Evolutionary conservation across 2,113 vertebrate genomes (phyloP).

Genomic region (Cottus gobio): DNA sequence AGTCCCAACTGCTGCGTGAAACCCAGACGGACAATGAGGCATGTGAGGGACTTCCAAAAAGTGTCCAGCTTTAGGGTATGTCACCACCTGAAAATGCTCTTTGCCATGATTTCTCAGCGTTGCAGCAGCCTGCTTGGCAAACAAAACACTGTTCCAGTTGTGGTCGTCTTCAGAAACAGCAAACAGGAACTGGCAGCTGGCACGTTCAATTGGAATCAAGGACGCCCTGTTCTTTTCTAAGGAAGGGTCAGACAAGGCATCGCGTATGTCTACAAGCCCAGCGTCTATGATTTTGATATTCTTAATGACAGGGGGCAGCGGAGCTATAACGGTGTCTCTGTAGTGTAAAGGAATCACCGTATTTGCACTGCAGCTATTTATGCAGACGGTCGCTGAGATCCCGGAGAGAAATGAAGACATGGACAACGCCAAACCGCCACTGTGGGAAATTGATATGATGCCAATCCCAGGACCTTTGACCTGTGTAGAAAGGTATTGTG

Average conservation of each 20-base stretch:
- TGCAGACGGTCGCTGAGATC: constrained; percentile 84
- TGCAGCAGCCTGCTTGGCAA: constrained; percentile 80
- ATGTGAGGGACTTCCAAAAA: constrained; percentile 90
- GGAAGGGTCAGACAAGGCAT: constrained; percentile 78
- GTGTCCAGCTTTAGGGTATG: constrained; percentile 90
- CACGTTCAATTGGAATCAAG: constrained; percentile 88
- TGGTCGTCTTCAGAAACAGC: constrained; percentile 88
- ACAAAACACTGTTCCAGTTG: constrained; percentile 90
- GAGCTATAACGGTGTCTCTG: constrained; percentile 79
- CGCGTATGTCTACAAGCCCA: constrained; percentile 80
- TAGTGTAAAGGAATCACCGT: constrained; percentile 78
- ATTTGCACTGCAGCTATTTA: constrained; percentile 87
- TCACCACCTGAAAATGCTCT: constrained; percentile 82
- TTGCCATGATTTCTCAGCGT: constrained; percentile 84
- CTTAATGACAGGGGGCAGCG: constrained; percentile 43
- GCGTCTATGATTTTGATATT: constrained; percentile 68
- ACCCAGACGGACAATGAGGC: constrained; percentile 83
- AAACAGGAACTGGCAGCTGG: constrained; percentile 86
- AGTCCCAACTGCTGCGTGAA: constrained; percentile 78
- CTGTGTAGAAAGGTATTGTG: constrained; percentile 55
- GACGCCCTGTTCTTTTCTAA: constrained; percentile 72
- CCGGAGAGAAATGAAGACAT: constrained; percentile 90
- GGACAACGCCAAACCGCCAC: constrained; percentile 86
- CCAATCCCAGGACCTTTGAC: constrained; percentile 85
- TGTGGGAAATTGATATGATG: constrained; percentile 89